A percentile compares a stretch with the other conserved stretches of the same genome.
Evolutionary conservation across 2,797 vertebrate species (phyloP).

Genomic region (Pristis pectinata): DNA sequence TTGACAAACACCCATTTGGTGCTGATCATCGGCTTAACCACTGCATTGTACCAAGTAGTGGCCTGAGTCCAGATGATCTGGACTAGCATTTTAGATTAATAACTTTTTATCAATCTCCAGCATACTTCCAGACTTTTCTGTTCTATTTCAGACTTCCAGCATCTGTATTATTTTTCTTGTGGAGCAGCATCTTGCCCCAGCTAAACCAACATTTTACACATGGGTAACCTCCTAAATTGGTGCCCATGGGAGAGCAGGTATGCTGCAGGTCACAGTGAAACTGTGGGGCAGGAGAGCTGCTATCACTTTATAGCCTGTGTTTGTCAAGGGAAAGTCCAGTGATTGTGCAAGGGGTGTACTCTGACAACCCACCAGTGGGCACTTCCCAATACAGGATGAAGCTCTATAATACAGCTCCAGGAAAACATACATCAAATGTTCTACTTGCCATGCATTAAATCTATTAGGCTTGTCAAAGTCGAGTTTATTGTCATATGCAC

Average conservation of each 20-base stretch:
- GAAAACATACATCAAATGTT: background rate
- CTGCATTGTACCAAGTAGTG: too few species aligned
- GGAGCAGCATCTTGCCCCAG: background rate
- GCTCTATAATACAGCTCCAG: background rate
- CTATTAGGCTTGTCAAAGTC: background rate
- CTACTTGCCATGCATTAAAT: background rate
- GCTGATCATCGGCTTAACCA: too few species aligned
- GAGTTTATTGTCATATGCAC: too few species aligned
- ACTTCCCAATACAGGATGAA: background rate
- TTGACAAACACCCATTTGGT: too few species aligned
- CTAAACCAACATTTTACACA: background rate
- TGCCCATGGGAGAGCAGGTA: background rate
- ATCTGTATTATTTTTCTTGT: too few species aligned
- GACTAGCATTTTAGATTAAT: too few species aligned
- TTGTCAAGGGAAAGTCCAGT: background rate
- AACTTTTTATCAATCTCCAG: too few species aligned
- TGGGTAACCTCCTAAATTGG: background rate
- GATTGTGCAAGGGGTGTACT: too few species aligned
- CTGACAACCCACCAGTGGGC: background rate
- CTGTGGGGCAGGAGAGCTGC: background rate
- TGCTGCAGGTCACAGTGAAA: background rate
- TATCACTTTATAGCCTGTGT: background rate
- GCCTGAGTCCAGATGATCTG: too few species aligned
- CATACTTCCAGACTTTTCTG: too few species aligned
- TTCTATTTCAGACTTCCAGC: too few species aligned